Percentiles rank a stretch among this genome's conserved stretches.
phyloP scores from a whole-genome alignment of 2,797 vertebrate genomes.

The Microctenopoma lineatum region DNA sequence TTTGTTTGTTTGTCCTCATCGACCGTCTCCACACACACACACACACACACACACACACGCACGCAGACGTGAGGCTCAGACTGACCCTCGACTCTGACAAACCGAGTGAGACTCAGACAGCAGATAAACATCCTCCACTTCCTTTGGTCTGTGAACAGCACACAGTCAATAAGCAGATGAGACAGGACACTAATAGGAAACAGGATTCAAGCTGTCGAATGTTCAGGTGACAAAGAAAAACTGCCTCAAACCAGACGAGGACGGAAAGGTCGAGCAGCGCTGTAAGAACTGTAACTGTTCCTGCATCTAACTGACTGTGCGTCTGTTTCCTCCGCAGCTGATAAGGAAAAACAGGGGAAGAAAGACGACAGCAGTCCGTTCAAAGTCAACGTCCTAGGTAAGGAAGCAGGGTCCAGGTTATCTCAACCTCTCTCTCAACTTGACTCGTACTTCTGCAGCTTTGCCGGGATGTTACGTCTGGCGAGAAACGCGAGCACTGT shows the following conservation, averaged over 20 bases:
- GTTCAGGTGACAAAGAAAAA: neutral
- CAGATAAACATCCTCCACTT: slow-evolving; percentile 46
- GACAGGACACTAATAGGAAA: neutral
- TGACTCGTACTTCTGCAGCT: neutral
- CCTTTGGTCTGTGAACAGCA: slow-evolving; percentile 35
- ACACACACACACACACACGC: neutral
- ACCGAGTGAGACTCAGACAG: slow-evolving; percentile 29
- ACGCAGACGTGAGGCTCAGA: slow-evolving; percentile 5
- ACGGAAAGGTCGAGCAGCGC: neutral
- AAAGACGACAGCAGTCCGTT: slow-evolving; percentile 90
- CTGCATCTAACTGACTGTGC: slow-evolving; percentile 3
- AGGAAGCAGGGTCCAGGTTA: slow-evolving; percentile 5
- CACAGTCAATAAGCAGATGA: slow-evolving; percentile 13
- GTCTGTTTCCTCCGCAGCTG: slow-evolving; percentile 67
- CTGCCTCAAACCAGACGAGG: neutral
- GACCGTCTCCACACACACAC: neutral
- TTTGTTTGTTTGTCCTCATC: slow-evolving; percentile 19
- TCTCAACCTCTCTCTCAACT: neutral
- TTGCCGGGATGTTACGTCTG: too few relatives aligned
- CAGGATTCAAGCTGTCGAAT: slow-evolving; percentile 10
- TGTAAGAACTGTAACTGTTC: neutral
- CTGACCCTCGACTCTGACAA: slow-evolving; percentile 45
- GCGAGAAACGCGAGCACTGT: neutral
- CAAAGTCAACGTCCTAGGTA: slow-evolving; percentile 91
- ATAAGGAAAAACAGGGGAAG: slow-evolving; percentile 90